Conservation (phyloP, 2,113 vertebrate genomes). For the Lichenostomus cassidix region DNA sequence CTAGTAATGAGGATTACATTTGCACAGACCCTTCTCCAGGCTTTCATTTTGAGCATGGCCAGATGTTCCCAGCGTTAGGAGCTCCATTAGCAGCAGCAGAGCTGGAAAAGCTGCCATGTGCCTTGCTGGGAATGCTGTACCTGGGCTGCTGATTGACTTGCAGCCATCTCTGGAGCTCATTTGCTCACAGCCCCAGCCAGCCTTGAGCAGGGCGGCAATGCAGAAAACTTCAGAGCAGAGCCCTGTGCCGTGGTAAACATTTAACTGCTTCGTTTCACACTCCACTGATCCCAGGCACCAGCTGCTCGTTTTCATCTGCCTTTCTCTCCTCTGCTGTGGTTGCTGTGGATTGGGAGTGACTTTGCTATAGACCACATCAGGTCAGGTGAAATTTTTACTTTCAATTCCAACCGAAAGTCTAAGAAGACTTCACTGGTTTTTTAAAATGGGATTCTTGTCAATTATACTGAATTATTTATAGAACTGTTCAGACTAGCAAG, state of each 20-base stretch:
- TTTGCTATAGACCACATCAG: not conserved
- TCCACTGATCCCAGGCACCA: not conserved
- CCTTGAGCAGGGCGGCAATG: not conserved
- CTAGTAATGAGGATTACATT: not conserved
- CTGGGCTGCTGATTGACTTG: not conserved
- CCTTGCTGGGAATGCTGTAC: not conserved
- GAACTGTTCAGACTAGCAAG: not conserved
- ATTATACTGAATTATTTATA: not conserved
- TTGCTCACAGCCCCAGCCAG: not conserved
- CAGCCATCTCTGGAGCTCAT: not conserved
- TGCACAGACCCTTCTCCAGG: not conserved
- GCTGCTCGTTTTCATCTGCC: not conserved
- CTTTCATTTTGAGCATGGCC: not conserved
- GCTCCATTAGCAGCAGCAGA: not conserved
- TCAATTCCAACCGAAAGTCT: not conserved
- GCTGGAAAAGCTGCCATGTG: accelerated
- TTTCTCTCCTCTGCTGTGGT: not conserved
- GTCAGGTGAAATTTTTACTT: not conserved
- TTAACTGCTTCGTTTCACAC: not conserved
- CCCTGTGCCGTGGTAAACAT: not conserved
- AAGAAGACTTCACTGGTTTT: not conserved
- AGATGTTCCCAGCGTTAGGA: not conserved
- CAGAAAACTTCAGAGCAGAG: not conserved
- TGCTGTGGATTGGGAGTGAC: not conserved
- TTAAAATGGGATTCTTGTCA: not conserved